Percentiles rank a stretch among this genome's conserved stretches.
Evolutionary conservation across 2,888 invertebrate genomes (phyloP).

Genomic region (Aporophyla nigra): DNA sequence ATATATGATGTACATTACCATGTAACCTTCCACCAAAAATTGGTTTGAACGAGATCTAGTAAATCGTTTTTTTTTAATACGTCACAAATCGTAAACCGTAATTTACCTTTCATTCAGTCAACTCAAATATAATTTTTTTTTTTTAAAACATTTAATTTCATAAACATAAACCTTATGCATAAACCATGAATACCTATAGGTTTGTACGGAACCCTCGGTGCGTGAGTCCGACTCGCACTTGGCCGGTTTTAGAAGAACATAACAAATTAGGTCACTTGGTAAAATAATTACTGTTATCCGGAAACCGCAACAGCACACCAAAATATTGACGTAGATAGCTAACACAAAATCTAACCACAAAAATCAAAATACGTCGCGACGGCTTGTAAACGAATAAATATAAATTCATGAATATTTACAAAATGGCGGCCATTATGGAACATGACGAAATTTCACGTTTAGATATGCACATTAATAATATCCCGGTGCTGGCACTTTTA

Average conservation of each 20-base stretch:
- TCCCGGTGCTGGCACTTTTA: conserved; percentile 37
- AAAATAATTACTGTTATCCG: background rate
- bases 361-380: conserved; percentile 42
- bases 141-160: too few species aligned
- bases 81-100: too few species aligned
- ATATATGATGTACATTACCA: too few species aligned
- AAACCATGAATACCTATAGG: too few species aligned
- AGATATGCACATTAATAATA: conserved; percentile 62
- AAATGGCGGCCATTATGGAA: conserved; percentile 31
- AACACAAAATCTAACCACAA: conserved; percentile 42
- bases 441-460: conserved; percentile 45
- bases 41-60: too few species aligned
- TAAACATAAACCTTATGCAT: too few species aligned
- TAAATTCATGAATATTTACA: conserved; percentile 65
- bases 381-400: conserved; percentile 45
- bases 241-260: background rate
- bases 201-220: too few species aligned
- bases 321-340: background rate
- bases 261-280: background rate
- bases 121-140: too few species aligned
- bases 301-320: background rate
- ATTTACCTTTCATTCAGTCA: too few species aligned
- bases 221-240: too few species aligned
- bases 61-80: too few species aligned
- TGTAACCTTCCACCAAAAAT: too few species aligned